Evolutionary conservation across 2,113 vertebrate species (phyloP).

Genomic region (Stictonetta naevosa): DNA sequence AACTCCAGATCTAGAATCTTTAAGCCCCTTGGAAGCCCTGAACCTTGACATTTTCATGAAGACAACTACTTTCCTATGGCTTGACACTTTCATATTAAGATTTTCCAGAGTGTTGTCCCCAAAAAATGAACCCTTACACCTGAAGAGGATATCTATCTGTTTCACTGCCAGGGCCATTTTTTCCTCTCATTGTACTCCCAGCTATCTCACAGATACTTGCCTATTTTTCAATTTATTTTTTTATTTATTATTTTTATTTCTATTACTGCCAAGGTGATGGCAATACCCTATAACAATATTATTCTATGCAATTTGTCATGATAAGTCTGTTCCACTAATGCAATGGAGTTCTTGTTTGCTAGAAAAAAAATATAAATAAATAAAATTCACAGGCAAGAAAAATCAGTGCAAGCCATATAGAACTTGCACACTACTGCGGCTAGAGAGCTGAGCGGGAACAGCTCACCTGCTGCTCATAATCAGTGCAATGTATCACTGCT

Average conservation of each 20-base stretch:
- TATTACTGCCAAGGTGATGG: conserved; percentile 36
- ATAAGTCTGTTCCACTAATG: neutral
- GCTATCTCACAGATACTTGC: neutral
- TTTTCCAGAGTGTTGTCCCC: neutral
- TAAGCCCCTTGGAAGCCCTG: neutral
- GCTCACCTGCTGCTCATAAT: conserved; percentile 35
- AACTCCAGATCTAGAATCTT: neutral
- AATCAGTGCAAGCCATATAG: neutral
- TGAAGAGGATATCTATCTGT: conserved; percentile 29
- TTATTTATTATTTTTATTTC: neutral
- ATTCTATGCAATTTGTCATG: neutral
- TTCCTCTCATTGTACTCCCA: neutral
- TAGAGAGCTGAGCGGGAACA: neutral
- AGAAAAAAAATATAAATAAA: neutral
- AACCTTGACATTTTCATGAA: neutral
- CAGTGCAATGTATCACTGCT: conserved; percentile 14
- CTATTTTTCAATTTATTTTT: neutral
- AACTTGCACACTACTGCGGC: neutral
- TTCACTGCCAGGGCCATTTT: neutral
- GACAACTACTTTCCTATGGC: neutral
- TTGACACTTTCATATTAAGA: neutral
- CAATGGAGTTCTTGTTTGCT: neutral
- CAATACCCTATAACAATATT: conserved; percentile 61
- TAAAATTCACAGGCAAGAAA: neutral
- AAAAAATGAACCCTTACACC: neutral